Conservation (phyloP, 2,113 vertebrate genomes). For the Prunella himalayana region DNA sequence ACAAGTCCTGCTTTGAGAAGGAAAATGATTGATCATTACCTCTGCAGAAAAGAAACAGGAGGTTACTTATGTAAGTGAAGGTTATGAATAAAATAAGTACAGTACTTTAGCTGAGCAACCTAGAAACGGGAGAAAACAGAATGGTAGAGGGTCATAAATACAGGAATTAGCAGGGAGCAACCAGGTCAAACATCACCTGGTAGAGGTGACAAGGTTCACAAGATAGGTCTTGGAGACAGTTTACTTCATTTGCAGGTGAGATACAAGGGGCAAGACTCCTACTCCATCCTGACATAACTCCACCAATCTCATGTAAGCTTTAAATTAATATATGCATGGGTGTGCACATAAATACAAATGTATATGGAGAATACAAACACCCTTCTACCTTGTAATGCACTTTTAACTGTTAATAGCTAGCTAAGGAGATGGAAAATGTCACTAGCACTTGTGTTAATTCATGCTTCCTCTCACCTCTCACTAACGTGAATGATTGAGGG, state of each 20-base stretch:
- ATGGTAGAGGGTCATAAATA: background rate
- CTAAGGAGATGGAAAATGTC: background rate
- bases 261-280: background rate
- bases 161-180: background rate
- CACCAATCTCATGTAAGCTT: background rate
- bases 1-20: constrained; percentile 3
- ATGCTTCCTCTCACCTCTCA: background rate
- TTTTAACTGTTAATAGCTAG: background rate
- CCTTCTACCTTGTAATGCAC: background rate
- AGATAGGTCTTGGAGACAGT: background rate
- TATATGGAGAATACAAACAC: background rate
- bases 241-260: background rate
- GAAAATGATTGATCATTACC: constrained; percentile 2
- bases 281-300: background rate
- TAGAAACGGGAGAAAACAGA: background rate
- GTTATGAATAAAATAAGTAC: background rate
- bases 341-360: background rate
- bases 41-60: background rate
- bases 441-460: background rate
- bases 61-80: constrained; percentile 1
- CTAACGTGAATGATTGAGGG: background rate
- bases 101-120: background rate
- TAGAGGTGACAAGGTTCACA: background rate
- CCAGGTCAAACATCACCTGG: background rate
- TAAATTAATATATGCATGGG: background rate